Conservation (phyloP, 2,797 vertebrate species). For the Muscicapa comitata region DNA sequence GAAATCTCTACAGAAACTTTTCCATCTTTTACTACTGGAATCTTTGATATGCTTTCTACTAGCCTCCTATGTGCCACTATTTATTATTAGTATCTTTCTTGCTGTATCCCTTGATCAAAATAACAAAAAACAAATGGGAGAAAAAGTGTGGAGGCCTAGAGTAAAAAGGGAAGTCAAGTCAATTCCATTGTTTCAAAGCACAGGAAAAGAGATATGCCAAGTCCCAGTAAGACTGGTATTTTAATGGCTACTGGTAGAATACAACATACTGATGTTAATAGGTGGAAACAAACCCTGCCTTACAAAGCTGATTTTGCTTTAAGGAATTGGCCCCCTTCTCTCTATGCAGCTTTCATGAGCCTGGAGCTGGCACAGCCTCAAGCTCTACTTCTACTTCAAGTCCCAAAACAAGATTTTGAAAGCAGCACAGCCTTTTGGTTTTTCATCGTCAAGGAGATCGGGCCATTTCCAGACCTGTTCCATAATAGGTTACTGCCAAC, state of each 20-base stretch:
- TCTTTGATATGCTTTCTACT: not conserved
- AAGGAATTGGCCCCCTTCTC: not conserved
- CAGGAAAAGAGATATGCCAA: not conserved
- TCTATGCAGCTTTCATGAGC: not conserved
- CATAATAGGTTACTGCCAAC: slow-evolving; percentile 27
- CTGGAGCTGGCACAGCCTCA: slow-evolving; percentile 3
- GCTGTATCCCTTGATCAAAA: not conserved
- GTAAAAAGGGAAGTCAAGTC: not conserved
- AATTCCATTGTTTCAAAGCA: not conserved
- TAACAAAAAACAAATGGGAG: not conserved
- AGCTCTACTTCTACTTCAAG: not conserved
- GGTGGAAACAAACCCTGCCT: not conserved
- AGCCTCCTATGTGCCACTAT: not conserved
- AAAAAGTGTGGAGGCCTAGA: not conserved
- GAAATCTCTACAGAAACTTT: not conserved
- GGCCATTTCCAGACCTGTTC: slow-evolving; percentile 8
- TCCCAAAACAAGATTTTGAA: slow-evolving; percentile 31
- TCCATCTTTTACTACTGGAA: not conserved
- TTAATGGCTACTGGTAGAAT: not conserved
- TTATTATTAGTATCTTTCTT: not conserved
- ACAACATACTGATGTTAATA: not conserved
- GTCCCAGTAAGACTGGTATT: not conserved
- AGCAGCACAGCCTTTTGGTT: not conserved
- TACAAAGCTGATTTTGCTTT: not conserved
- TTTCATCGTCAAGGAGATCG: not conserved